Percentiles rank a stretch among this genome's conserved stretches.
These are phyloP conservation scores for Anser brachyrhynchus DNA, from an alignment of 2,113 vertebrate species.

Conservation along the genomic window DNA sequence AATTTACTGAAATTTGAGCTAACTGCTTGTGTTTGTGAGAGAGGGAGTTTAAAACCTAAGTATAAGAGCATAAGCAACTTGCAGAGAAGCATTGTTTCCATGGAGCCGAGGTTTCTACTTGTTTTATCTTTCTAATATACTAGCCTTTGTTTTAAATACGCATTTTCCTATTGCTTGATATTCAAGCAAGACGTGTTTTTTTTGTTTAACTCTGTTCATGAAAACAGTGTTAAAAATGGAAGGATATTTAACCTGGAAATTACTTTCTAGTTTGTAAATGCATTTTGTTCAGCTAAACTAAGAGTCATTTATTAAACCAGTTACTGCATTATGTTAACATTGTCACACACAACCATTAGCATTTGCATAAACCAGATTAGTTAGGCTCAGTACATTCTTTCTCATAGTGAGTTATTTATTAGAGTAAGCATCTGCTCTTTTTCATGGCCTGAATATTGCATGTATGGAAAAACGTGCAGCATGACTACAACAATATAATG, in stretches of 20 bases:
- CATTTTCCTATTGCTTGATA: neutral
- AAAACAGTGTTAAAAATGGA: neutral
- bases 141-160: neutral
- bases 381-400: slow-evolving; percentile 33
- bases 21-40: neutral
- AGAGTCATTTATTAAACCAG: slow-evolving; percentile 30
- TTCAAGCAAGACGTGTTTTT: neutral
- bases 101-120: slow-evolving; percentile 6
- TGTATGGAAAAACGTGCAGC: slow-evolving; percentile 11
- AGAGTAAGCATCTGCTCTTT: slow-evolving; percentile 14
- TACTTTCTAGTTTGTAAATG: slow-evolving; percentile 21
- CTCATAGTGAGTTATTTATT: slow-evolving; percentile 11
- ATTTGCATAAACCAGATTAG: slow-evolving; percentile 36
- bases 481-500: slow-evolving; percentile 28
- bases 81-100: slow-evolving; percentile 20
- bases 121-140: neutral
- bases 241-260: slow-evolving; percentile 24
- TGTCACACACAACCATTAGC: neutral
- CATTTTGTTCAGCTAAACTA: slow-evolving; percentile 34
- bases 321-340: slow-evolving; percentile 4
- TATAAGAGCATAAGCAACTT: neutral
- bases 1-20: neutral
- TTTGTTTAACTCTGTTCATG: neutral
- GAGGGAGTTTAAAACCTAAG: neutral
- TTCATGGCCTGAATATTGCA: neutral